phyloP scores from a whole-genome alignment of 2,888 invertebrate species.

The Enchytraeus crypticus region DNA sequence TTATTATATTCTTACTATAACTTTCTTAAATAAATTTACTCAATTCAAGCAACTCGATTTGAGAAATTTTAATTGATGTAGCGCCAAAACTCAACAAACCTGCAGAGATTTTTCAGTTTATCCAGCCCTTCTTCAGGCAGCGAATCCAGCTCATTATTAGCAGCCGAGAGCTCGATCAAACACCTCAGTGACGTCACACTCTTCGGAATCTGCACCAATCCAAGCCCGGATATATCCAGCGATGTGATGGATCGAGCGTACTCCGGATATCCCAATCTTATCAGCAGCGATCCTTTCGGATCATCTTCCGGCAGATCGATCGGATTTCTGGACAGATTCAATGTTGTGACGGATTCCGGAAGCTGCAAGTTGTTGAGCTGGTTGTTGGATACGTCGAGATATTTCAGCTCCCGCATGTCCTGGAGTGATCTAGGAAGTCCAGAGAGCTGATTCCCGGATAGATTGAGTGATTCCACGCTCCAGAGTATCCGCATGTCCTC shows the following conservation, averaged over 20 bases:
- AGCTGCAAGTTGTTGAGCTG: slow-evolving; percentile 34
- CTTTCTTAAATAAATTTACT: too few species aligned
- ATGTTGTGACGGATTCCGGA: slow-evolving; percentile 36
- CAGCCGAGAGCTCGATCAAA: slow-evolving; percentile 35
- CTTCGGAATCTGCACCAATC: slow-evolving; percentile 39
- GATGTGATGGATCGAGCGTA: slow-evolving; percentile 36
- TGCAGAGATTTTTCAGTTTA: slow-evolving; percentile 32
- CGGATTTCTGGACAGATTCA: slow-evolving; percentile 36
- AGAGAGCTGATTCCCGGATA: slow-evolving; percentile 36
- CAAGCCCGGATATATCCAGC: slow-evolving; percentile 35
- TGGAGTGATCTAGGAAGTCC: slow-evolving; percentile 37
- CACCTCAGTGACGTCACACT: slow-evolving; percentile 37
- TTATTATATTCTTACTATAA: too few species aligned
- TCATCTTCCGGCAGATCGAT: slow-evolving; percentile 25
- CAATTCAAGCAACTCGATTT: too few species aligned
- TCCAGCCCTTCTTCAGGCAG: slow-evolving; percentile 32
- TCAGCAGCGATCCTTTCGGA: slow-evolving; percentile 28
- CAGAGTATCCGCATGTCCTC: slow-evolving; percentile 34
- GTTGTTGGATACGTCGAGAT: slow-evolving; percentile 36
- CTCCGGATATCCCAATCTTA: slow-evolving; percentile 39
- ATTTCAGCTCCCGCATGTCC: slow-evolving; percentile 31
- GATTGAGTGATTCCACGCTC: slow-evolving; percentile 33
- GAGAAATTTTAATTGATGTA: too few species aligned
- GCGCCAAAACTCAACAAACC: too few species aligned
- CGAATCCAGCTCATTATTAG: slow-evolving; percentile 36